A percentile compares a stretch with the other conserved stretches of the same genome.
phyloP scores from a whole-genome alignment of 2,113 vertebrate species.

The Prochilodus magdalenae region DNA sequence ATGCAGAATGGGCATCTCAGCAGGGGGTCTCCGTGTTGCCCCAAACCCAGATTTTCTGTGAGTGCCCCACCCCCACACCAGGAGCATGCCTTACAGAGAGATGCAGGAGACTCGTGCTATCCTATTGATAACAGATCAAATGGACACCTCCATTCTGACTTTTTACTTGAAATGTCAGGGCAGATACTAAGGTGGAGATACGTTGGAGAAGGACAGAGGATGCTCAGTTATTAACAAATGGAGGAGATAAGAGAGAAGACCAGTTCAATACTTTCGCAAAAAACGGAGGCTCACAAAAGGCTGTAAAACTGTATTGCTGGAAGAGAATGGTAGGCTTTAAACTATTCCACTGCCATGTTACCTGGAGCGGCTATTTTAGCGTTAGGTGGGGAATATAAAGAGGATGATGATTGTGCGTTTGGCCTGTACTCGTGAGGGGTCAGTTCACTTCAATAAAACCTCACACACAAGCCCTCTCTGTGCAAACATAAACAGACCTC shows the following conservation, averaged over 20 bases:
- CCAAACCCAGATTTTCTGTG: constrained; percentile 16
- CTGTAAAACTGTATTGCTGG: not conserved
- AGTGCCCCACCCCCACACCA: constrained; percentile 8
- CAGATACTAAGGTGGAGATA: constrained; percentile 67
- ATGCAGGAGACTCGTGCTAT: constrained; percentile 21
- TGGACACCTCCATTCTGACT: constrained; percentile 62
- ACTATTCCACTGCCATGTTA: not conserved
- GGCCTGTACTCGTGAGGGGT: constrained; percentile 3
- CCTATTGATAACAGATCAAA: constrained; percentile 66
- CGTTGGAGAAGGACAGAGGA: constrained; percentile 56
- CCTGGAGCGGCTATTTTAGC: not conserved
- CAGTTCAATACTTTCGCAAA: constrained; percentile 44
- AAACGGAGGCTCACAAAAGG: constrained; percentile 21
- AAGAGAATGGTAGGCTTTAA: not conserved
- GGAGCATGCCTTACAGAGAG: not conserved
- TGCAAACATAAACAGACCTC: constrained; percentile 4
- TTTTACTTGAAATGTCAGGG: constrained; percentile 77
- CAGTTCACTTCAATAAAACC: constrained; percentile 21
- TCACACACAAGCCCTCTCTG: not conserved
- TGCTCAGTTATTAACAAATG: constrained; percentile 52
- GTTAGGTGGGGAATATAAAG: not conserved
- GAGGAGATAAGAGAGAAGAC: constrained; percentile 58
- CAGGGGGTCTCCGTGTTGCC: constrained; percentile 27
- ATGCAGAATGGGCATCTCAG: constrained; percentile 62
- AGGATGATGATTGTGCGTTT: not conserved